phyloP scores from a whole-genome alignment of 2,797 vertebrate genomes.

The Todus mexicanus region DNA sequence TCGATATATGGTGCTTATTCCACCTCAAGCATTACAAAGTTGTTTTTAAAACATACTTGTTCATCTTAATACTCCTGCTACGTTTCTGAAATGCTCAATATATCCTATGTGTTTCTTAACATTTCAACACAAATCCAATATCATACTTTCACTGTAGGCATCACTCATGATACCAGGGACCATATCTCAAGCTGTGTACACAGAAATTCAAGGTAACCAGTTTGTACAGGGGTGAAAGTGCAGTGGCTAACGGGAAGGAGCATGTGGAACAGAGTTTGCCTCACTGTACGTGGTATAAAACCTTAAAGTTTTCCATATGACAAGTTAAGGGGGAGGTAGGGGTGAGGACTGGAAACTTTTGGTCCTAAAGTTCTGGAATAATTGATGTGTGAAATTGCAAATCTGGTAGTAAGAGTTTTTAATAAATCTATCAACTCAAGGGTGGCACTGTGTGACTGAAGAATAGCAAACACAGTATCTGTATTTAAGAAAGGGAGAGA shows the following conservation, averaged over 20 bases:
- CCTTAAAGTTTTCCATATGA: neutral
- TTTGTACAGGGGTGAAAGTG: neutral
- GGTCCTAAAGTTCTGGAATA: slow-evolving; percentile 57
- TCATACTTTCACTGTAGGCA: neutral
- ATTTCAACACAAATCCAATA: slow-evolving; percentile 34
- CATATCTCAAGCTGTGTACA: neutral
- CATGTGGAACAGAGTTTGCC: neutral
- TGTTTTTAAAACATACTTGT: slow-evolving; percentile 40
- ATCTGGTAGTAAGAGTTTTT: slow-evolving; percentile 63
- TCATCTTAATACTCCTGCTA: slow-evolving; percentile 6
- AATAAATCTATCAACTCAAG: slow-evolving; percentile 66
- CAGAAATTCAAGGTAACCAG: neutral
- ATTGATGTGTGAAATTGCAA: slow-evolving; percentile 69
- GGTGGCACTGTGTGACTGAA: slow-evolving; percentile 64
- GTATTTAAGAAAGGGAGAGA: neutral
- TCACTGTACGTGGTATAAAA: neutral
- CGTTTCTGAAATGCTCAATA: slow-evolving; percentile 28
- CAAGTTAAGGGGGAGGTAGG: neutral
- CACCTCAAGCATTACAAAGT: neutral
- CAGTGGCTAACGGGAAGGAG: neutral
- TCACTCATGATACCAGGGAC: neutral
- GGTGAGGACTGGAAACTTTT: slow-evolving; percentile 33
- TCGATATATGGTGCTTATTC: neutral
- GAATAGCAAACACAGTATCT: slow-evolving; percentile 23
- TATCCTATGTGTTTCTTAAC: slow-evolving; percentile 8